phyloP scores from a whole-genome alignment of 2,113 vertebrate species.

The Ammospiza nelsoni region DNA sequence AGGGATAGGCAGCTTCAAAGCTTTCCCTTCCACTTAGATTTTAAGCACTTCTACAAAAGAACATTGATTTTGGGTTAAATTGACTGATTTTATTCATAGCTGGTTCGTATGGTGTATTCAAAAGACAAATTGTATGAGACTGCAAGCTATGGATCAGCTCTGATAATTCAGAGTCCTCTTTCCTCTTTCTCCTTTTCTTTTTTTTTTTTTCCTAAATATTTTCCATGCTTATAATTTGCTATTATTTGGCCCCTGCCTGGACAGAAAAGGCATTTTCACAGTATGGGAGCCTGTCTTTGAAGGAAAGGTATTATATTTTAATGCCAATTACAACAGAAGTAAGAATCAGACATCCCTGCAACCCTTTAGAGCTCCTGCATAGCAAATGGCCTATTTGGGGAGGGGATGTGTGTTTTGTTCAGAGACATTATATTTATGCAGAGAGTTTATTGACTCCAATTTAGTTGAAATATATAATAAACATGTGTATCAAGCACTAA shows the following conservation, averaged over 20 bases:
- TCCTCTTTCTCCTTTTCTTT: background rate
- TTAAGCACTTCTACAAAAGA: conserved; percentile 72
- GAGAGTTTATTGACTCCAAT: conserved; percentile 62
- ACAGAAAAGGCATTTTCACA: conserved; percentile 62
- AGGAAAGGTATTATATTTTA: conserved; percentile 32
- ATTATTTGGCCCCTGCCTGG: conserved; percentile 60
- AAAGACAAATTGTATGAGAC: conserved; percentile 63
- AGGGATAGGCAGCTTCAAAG: conserved; percentile 66
- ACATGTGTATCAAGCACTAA: conserved; percentile 36
- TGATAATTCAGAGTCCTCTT: conserved; percentile 37
- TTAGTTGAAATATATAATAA: conserved; percentile 60
- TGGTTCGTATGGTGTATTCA: conserved; percentile 56
- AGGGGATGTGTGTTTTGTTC: conserved; percentile 42
- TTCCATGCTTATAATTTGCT: conserved; percentile 62
- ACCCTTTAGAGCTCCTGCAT: conserved; percentile 23
- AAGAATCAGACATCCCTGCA: conserved; percentile 36
- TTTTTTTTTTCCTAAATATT: conserved; percentile 54
- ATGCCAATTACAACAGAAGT: conserved; percentile 52
- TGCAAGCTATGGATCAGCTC: conserved; percentile 52
- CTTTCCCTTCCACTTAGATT: conserved; percentile 69
- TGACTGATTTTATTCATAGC: conserved; percentile 74
- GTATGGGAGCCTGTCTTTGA: conserved; percentile 32
- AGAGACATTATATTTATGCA: conserved; percentile 46
- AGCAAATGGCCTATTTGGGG: conserved; percentile 41
- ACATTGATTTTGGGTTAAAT: conserved; percentile 73